phyloP scores from a whole-genome alignment of 2,113 vertebrate genomes.

The Scartelaos histophorus region DNA sequence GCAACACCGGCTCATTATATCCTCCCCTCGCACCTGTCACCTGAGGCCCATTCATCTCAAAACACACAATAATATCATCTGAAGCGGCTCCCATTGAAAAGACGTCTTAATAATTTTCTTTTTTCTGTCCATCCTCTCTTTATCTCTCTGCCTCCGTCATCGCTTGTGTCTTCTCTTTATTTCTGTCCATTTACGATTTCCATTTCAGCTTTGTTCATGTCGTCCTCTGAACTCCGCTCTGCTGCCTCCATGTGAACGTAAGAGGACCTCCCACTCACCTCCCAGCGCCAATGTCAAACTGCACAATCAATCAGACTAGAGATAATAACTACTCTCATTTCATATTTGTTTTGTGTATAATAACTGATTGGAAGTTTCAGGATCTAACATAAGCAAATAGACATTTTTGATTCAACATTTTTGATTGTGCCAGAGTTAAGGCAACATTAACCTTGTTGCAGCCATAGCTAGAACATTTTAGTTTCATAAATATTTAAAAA shows the following conservation, averaged over 20 bases:
- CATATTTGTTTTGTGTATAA: too few relatives aligned
- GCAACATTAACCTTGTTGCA: too few relatives aligned
- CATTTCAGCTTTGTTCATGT: slow-evolving; percentile 66
- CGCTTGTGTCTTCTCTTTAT: slow-evolving; percentile 14
- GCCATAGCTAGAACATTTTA: too few relatives aligned
- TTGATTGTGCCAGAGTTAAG: too few relatives aligned
- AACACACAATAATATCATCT: slow-evolving; percentile 19
- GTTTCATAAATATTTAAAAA: too few relatives aligned
- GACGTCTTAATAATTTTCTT: slow-evolving; percentile 45
- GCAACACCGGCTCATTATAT: slow-evolving; percentile 8
- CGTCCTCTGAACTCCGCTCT: slow-evolving; percentile 51
- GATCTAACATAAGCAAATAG: not conserved
- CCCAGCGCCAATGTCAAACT: not conserved
- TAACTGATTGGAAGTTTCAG: not conserved
- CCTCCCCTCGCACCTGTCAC: slow-evolving; percentile 11
- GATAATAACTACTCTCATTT: not conserved
- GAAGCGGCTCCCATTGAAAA: slow-evolving; percentile 23
- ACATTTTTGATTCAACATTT: too few relatives aligned
- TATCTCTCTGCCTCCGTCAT: slow-evolving; percentile 14
- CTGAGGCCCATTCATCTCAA: slow-evolving; percentile 22
- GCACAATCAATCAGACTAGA: not conserved
- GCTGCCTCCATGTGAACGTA: slow-evolving; percentile 67
- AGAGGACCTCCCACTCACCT: slow-evolving; percentile 54
- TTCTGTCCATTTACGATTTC: slow-evolving; percentile 30
- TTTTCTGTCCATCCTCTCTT: slow-evolving; percentile 19